These are phyloP conservation scores for Geococcyx californianus DNA, from an alignment of 2,113 vertebrate genomes.

Conservation along the genomic window DNA sequence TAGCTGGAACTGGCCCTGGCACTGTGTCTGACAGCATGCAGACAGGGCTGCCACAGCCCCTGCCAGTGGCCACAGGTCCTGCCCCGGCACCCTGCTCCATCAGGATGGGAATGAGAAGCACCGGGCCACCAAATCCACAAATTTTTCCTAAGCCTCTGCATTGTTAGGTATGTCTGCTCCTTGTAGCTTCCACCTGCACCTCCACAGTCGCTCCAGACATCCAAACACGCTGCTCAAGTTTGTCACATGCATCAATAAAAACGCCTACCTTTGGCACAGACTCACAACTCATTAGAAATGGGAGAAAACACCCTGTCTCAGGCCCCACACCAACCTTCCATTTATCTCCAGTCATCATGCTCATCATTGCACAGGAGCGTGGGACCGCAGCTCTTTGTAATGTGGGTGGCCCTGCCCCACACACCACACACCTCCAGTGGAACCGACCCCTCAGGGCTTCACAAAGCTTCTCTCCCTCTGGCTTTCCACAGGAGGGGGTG, in stretches of 20 bases:
- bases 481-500: neutral
- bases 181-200: accelerated
- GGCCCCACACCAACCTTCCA: accelerated
- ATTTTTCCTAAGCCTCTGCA: accelerated
- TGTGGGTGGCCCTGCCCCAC: neutral
- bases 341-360: accelerated
- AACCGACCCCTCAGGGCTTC: neutral
- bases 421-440: neutral
- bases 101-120: accelerated
- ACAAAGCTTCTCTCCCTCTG: neutral
- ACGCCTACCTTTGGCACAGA: accelerated
- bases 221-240: accelerated
- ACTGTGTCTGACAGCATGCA: neutral
- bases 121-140: accelerated
- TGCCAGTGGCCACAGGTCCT: neutral
- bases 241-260: accelerated
- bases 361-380: accelerated
- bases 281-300: accelerated
- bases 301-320: neutral
- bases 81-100: accelerated
- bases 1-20: neutral
- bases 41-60: neutral
- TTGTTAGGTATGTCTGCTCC: neutral
- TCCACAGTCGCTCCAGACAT: accelerated
- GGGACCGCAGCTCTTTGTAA: neutral